Evolutionary conservation across 1,140 invertebrate species (phyloP).

Genomic region (Patella vulgata): DNA sequence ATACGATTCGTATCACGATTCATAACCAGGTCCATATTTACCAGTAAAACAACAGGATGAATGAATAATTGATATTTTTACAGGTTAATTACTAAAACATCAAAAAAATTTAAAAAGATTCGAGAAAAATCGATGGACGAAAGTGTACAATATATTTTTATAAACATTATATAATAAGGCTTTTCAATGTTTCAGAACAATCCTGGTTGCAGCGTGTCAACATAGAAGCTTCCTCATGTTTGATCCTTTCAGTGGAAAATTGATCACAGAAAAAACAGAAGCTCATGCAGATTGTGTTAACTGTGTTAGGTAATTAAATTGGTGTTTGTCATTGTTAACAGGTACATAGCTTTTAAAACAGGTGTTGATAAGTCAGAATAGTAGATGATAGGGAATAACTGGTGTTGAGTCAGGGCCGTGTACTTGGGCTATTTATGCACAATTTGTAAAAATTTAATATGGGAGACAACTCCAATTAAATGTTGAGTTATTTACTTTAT

Average conservation of each 20-base stretch:
- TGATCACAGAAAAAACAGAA: constrained; percentile 79
- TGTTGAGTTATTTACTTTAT: neutral
- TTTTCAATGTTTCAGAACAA: too few relatives aligned
- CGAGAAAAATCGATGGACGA: too few relatives aligned
- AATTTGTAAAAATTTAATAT: neutral
- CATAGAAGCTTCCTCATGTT: constrained; percentile 88
- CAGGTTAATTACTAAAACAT: too few relatives aligned
- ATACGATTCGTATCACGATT: too few relatives aligned
- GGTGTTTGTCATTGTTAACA: neutral
- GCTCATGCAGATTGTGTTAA: constrained; percentile 93
- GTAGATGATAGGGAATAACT: neutral
- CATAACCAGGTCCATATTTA: too few relatives aligned
- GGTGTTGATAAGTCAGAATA: neutral
- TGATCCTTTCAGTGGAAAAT: constrained; percentile 83
- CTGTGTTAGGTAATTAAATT: constrained; percentile 74
- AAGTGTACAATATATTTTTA: neutral
- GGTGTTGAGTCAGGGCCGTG: neutral
- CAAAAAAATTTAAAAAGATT: too few relatives aligned
- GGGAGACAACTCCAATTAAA: neutral
- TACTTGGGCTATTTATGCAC: neutral
- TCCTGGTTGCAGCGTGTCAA: constrained; percentile 90
- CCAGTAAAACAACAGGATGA: neutral
- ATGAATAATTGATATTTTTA: neutral
- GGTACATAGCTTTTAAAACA: neutral
- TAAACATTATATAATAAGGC: neutral